A percentile compares a stretch with the other conserved stretches of the same genome.
phyloP scores from a whole-genome alignment of 2,888 invertebrate genomes.

The Andricus quercusramuli region DNA sequence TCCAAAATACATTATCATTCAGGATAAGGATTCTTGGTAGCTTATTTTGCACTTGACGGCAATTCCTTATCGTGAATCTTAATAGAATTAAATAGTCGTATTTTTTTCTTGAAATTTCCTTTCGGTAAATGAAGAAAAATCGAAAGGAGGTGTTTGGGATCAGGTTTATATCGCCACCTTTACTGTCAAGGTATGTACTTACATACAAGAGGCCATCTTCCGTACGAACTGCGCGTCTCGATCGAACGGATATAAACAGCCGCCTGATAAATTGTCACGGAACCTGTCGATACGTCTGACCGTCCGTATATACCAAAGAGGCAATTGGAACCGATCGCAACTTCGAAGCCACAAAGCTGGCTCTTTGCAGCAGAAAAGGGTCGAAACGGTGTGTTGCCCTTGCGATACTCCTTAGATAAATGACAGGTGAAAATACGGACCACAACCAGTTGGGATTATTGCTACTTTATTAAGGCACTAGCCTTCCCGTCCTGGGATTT shows the following conservation, averaged over 20 bases:
- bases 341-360: slow-evolving; percentile 31
- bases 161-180: slow-evolving; percentile 10
- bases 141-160: background rate
- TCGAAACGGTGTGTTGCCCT: background rate
- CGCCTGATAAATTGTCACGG: slow-evolving; percentile 34
- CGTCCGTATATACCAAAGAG: slow-evolving; percentile 34
- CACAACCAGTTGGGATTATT: background rate
- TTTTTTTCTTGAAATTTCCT: background rate
- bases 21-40: too few species aligned
- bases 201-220: slow-evolving; percentile 10
- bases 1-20: too few species aligned
- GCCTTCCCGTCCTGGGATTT: too few species aligned
- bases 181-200: slow-evolving; percentile 11
- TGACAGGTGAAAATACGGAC: slow-evolving; percentile 33
- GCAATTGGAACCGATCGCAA: slow-evolving; percentile 38
- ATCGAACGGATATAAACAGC: slow-evolving; percentile 38
- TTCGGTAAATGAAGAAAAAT: background rate
- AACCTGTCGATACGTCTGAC: slow-evolving; percentile 36
- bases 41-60: too few species aligned
- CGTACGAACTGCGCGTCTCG: slow-evolving; percentile 15
- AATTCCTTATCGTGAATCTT: too few species aligned
- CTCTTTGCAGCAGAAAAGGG: slow-evolving; percentile 17
- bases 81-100: background rate
- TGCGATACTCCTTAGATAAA: slow-evolving; percentile 21
- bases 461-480: background rate